These are phyloP conservation scores for Alosa alosa DNA, from an alignment of 2,113 vertebrate genomes.

Conservation along the genomic window DNA sequence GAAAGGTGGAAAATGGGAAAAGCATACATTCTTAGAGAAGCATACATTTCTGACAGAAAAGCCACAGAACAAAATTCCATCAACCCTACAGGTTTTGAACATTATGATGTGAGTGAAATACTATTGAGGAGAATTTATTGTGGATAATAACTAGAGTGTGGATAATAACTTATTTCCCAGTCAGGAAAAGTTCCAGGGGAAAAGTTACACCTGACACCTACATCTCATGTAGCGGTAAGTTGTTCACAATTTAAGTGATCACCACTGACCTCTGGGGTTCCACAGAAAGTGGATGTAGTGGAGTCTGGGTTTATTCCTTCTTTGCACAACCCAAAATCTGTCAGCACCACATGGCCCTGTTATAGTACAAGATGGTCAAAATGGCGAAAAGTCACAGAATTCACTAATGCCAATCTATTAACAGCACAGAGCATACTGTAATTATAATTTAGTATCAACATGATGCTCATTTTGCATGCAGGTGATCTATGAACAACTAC, in stretches of 20 bases:
- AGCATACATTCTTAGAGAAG: neutral
- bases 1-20: neutral
- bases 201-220: too few relatives aligned
- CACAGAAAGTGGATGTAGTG: constrained; percentile 92
- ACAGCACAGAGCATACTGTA: neutral
- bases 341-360: constrained; percentile 90
- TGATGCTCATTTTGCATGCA: neutral
- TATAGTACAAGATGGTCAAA: constrained; percentile 12
- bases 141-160: too few relatives aligned
- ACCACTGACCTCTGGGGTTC: constrained; percentile 85
- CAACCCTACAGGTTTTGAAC: too few relatives aligned
- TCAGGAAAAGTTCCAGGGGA: too few relatives aligned
- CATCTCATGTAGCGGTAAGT: too few relatives aligned
- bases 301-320: constrained; percentile 88
- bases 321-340: constrained; percentile 94
- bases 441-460: neutral
- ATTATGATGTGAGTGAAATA: too few relatives aligned
- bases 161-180: too few relatives aligned
- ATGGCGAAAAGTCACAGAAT: constrained; percentile 45
- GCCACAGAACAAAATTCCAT: too few relatives aligned
- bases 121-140: too few relatives aligned
- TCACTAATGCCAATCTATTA: neutral
- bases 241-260: neutral
- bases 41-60: too few relatives aligned
- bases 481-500: neutral